phyloP scores from a whole-genome alignment of 2,113 vertebrate genomes.

The Paracanthobrama guichenoti region DNA sequence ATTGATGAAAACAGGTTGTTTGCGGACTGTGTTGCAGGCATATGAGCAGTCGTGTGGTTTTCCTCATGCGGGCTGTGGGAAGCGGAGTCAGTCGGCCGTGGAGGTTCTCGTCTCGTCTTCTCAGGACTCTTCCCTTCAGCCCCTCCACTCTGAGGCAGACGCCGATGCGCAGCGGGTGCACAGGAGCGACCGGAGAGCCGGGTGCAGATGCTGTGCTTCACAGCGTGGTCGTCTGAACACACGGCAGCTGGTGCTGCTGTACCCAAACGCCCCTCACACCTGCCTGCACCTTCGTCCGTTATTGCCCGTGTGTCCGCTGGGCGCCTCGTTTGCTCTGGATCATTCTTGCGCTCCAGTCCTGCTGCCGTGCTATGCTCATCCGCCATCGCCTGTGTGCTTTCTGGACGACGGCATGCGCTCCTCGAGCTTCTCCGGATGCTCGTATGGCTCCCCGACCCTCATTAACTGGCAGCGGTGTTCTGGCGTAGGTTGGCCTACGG shows the following conservation, averaged over 20 bases:
- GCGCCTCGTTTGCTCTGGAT: constrained; percentile 45
- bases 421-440: background rate
- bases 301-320: constrained; percentile 29
- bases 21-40: constrained; percentile 19
- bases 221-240: background rate
- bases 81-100: constrained; percentile 67
- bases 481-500: background rate
- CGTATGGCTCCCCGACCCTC: background rate
- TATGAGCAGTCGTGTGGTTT: constrained; percentile 46
- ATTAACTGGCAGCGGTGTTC: background rate
- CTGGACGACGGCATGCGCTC: background rate
- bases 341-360: background rate
- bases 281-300: constrained; percentile 53
- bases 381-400: background rate
- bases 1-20: too few relatives aligned
- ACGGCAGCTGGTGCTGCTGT: constrained; percentile 61
- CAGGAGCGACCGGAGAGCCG: background rate
- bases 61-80: constrained; percentile 29
- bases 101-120: constrained; percentile 68
- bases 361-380: background rate
- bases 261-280: constrained; percentile 62
- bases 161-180: background rate
- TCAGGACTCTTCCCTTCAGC: constrained; percentile 59
- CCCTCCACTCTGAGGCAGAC: constrained; percentile 57
- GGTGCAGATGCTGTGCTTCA: background rate